Evolutionary conservation across 1,140 invertebrate genomes (phyloP).

Genomic region (Papilio polyxenes): DNA sequence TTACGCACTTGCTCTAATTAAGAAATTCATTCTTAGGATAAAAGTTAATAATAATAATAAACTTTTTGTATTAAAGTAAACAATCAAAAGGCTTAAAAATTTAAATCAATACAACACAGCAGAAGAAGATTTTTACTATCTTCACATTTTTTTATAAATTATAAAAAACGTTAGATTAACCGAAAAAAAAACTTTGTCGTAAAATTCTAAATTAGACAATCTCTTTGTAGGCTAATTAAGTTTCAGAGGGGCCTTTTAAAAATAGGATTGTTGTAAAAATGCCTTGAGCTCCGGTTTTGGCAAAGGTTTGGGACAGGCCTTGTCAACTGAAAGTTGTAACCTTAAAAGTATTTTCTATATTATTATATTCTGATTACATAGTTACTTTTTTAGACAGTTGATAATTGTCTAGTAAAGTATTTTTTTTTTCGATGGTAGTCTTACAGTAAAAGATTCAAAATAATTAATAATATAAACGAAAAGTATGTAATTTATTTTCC

Average conservation of each 20-base stretch:
- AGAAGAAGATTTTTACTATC: neutral
- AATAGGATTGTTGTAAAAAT: neutral
- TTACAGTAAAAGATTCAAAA: too few relatives aligned
- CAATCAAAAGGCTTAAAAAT: too few relatives aligned
- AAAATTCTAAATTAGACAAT: neutral
- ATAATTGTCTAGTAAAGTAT: too few relatives aligned
- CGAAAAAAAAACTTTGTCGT: neutral
- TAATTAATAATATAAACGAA: too few relatives aligned
- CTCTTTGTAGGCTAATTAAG: conserved; percentile 14
- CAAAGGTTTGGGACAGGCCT: neutral
- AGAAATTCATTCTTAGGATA: too few relatives aligned
- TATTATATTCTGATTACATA: neutral
- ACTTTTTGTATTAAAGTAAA: too few relatives aligned
- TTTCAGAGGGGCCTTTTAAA: conserved; percentile 3
- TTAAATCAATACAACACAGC: neutral
- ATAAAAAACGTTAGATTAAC: neutral
- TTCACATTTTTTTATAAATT: neutral
- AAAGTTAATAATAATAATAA: too few relatives aligned
- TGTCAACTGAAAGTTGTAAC: neutral
- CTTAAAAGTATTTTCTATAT: neutral
- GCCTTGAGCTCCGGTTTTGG: neutral
- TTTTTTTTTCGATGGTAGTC: too few relatives aligned
- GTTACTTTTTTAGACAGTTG: neutral
- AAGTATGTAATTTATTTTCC: too few relatives aligned
- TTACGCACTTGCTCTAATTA: too few relatives aligned